Base-by-base conservation (phyloP, 2,888 invertebrate species). In the Cylloceria caligata region DNA sequence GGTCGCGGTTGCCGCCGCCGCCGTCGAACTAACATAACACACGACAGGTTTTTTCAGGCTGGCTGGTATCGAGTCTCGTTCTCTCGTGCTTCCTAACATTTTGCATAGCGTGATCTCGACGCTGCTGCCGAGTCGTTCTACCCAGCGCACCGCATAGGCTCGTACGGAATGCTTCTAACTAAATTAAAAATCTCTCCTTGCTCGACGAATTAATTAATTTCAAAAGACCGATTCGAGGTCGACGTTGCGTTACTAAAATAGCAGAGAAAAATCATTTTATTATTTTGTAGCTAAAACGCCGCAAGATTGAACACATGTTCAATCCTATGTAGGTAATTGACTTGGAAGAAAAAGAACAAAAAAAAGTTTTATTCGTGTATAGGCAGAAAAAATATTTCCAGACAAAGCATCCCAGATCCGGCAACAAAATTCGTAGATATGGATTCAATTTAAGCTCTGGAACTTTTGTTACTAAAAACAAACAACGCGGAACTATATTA, bases 211-310 rank as follows among this genome's bases (percentile, higher is more conserved):
- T 75, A 47, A 80, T 80, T 21, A 78, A 39, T 36, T 30, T 69
- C 55, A 13, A 68, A 52, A 52, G n/a, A 27, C 11, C 21, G n/a
- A 36, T 21, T 11, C 49, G 34, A 49, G 3, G 34, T 9, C 88
- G 86, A 85, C 85, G 86, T 89, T 89, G 86, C 87, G 85, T 84
- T 19, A 21, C 34, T 3, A 11, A 27, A 24, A 19, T 9, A 45
- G 11, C 52, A 5, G 3, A 3, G 11, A 52, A 24, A 57, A 57
- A 57, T 57, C 2, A 57, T 30, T 30, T n/a, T n/a, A 13, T 11
- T 27, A 55, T 13, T 55, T 55, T 27, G n/a, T 5, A n/a, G 16
- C n/a, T n/a, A n/a, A 42, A 42, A n/a, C 3, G 5, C 30, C 5
- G 30, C 5, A 30, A 30, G 30, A 30, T 4, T 30, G 5, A 30